Evolutionary conservation across 1,140 invertebrate species (phyloP).

Genomic region (Achroia grisella): DNA sequence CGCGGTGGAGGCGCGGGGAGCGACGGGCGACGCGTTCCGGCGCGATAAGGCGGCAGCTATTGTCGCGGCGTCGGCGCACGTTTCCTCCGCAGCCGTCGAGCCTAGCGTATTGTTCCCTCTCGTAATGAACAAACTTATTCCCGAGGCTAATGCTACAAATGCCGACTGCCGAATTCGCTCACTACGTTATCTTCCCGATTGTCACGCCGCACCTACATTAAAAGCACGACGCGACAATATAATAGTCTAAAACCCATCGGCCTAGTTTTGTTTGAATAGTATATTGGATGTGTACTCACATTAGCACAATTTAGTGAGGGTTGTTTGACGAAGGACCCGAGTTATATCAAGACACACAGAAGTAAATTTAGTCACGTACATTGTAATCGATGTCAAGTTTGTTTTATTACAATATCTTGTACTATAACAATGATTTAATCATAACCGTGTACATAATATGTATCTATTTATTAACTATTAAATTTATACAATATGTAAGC

Average conservation of each 20-base stretch:
- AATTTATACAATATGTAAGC: too few species aligned
- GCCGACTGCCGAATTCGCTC: conserved; percentile 50
- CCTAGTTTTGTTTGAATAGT: conserved; percentile 59
- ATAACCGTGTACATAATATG: too few species aligned
- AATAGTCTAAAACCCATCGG: conserved; percentile 40
- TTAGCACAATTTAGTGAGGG: conserved; percentile 38
- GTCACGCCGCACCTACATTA: conserved; percentile 29
- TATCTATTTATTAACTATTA: too few species aligned
- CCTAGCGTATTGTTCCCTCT: conserved; percentile 57
- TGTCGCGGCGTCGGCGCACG: conserved; percentile 66
- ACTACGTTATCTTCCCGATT: conserved; percentile 52
- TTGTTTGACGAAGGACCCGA: conserved; percentile 48
- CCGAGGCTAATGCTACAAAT: conserved; percentile 56
- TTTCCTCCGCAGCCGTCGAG: conserved; percentile 64
- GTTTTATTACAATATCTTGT: conserved; percentile 12
- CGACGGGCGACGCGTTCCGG: conserved; percentile 49
- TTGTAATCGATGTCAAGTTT: conserved; percentile 24
- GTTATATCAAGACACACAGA: conserved; percentile 40
- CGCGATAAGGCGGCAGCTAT: conserved; percentile 60
- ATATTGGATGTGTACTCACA: conserved; percentile 44
- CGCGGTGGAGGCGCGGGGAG: conserved; percentile 12
- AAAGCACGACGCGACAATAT: conserved; percentile 27
- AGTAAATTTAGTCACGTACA: conserved; percentile 13
- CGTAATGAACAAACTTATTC: conserved; percentile 72
- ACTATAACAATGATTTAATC: too few species aligned